These are phyloP conservation scores for Sitta europaea DNA, from an alignment of 2,113 vertebrate genomes.

Conservation along the genomic window DNA sequence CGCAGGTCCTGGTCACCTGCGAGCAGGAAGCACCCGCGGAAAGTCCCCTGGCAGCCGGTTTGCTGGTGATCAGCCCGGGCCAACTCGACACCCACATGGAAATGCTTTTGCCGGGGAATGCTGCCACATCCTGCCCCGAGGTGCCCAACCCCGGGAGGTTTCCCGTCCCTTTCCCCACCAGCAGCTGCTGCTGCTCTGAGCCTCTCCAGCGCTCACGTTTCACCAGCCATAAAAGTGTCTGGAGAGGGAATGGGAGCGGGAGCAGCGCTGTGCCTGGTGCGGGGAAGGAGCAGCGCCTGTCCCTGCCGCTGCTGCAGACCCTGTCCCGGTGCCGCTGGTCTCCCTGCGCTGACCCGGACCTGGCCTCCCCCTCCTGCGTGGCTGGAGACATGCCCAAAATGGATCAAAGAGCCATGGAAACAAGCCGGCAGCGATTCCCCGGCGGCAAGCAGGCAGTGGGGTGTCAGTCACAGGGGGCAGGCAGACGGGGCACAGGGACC, in stretches of 20 bases:
- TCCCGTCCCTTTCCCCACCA: background rate
- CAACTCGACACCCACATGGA: rapidly evolving
- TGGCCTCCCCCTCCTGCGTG: background rate
- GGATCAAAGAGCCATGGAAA: background rate
- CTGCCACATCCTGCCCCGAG: background rate
- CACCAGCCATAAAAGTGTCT: conserved; percentile 21
- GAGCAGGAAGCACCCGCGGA: rapidly evolving
- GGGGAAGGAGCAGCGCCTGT: background rate
- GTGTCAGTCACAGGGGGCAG: rapidly evolving
- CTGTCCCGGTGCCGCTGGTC: background rate
- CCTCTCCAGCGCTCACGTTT: background rate
- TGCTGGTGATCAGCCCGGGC: background rate
- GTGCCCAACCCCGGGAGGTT: background rate
- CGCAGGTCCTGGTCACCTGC: background rate
- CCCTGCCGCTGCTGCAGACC: background rate
- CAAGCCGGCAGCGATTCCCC: background rate
- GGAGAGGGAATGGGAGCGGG: background rate
- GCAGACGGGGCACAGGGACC: background rate
- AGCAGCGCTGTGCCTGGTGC: background rate
- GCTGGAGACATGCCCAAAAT: background rate
- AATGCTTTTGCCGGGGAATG: background rate
- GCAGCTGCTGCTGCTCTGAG: background rate
- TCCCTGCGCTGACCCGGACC: background rate
- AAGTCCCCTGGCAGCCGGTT: background rate
- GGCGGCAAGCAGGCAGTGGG: background rate